Percentiles rank a stretch among this genome's conserved stretches.
Conservation (phyloP, 2,113 vertebrate species). For the Heterocephalus glaber region DNA sequence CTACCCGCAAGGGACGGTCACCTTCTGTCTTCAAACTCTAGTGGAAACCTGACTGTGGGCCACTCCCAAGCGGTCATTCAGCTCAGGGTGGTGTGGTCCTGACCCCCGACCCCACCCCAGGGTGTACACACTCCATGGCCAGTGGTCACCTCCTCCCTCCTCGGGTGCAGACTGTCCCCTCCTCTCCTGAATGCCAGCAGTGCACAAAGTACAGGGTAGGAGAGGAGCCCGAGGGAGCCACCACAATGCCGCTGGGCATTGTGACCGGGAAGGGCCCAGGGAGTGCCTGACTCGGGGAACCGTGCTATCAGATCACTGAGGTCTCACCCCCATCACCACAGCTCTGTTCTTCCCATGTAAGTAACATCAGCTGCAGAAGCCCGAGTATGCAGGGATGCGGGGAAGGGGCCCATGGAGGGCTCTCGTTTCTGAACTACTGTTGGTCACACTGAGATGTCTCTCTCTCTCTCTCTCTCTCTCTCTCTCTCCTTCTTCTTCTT, state of each 20-base stretch:
- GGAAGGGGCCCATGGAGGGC: too few species aligned
- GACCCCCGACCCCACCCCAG: neutral
- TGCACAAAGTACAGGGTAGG: rapidly evolving
- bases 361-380: neutral
- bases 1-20: neutral
- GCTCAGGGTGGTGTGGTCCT: too few species aligned
- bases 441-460: neutral
- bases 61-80: neutral
- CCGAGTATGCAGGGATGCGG: neutral
- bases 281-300: neutral
- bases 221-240: neutral
- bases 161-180: neutral
- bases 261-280: too few species aligned
- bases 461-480: too few species aligned
- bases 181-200: neutral
- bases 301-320: neutral
- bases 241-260: too few species aligned
- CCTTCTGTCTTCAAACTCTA: neutral
- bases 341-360: neutral
- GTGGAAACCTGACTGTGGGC: neutral
- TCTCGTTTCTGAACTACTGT: neutral
- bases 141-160: neutral
- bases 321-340: neutral
- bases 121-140: neutral
- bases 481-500: too few species aligned